Base-by-base conservation (phyloP, 2,797 vertebrate species). In the Choloepus didactylus region DNA sequence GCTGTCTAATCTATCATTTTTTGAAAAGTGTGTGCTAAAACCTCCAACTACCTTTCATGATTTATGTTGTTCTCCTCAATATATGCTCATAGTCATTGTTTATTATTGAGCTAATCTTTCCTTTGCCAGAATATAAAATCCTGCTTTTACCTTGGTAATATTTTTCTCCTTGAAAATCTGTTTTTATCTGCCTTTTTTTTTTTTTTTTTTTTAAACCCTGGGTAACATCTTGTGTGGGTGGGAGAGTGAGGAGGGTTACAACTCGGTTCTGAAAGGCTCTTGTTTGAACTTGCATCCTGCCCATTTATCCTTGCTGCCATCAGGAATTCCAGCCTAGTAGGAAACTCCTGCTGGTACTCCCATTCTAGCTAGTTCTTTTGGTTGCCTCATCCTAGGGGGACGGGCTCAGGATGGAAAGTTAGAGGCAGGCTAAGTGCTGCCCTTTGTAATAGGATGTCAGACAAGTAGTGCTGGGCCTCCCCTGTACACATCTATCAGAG, bases 291-390 rank as follows among this genome's bases (percentile, higher is more conserved):
- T 16, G 9, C 8, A 60, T 11, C 4, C 16, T 3, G 31, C 0
- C 54, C 1, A 18, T 41, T 18, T 60, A 10, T 23, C 9, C 2
- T 54, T 54, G 51, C 51, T 8, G 10, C 19, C 6, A 0, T 25
- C 9, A 27, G 1, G 11, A 0, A 16, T 38, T 59, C 60, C 18
- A 79, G 14, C 0, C 1, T 35, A 0, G 0, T 2, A 14, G 1
- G 11, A 15, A 38, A 6, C 2, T 16, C 38, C 6, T 70, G 9
- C 35, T 15, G 4, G 6, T 79, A 38, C 23, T 79, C 66, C 2
- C 18, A 2, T 3, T 5, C 0, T 1, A 10, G 5, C 6, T 72
- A 2, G 27, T 70, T 4, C 46, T 21, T 44, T 46, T 56, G 6
- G 23, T n/a, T 31, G 15, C 56, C 25, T 76, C 18, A 27, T 25